These are phyloP conservation scores for Mesocricetus auratus DNA, from an alignment of 2,113 vertebrate species.

Conservation along the genomic window DNA sequence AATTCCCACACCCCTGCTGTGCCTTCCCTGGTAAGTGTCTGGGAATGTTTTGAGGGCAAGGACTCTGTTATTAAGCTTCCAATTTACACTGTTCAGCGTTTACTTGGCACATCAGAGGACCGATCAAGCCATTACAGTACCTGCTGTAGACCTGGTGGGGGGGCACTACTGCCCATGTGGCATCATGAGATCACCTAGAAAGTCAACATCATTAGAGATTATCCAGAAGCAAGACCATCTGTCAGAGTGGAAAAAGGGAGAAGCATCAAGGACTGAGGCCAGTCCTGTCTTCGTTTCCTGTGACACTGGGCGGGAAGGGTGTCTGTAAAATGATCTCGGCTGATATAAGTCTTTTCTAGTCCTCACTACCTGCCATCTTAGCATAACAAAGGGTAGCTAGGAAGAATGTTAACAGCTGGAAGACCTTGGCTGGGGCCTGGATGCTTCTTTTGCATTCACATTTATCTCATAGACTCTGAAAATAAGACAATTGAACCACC, in stretches of 20 bases:
- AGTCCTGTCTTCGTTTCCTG: background rate
- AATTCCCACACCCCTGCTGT: background rate
- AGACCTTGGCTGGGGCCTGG: background rate
- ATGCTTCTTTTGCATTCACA: background rate
- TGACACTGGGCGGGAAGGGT: background rate
- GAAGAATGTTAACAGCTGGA: background rate
- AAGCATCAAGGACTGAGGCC: background rate
- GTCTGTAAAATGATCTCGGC: background rate
- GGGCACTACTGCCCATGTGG: fast-evolving
- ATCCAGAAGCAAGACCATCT: background rate
- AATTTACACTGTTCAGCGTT: background rate
- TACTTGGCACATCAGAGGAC: background rate
- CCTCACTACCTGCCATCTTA: background rate
- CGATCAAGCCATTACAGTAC: background rate
- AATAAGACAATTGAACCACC: background rate
- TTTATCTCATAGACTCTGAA: background rate
- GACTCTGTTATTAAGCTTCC: conserved; percentile 7
- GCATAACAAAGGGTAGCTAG: background rate
- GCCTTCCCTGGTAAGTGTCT: background rate
- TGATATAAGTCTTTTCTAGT: background rate
- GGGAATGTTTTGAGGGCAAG: conserved; percentile 3
- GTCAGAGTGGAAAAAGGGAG: background rate
- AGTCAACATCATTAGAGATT: background rate
- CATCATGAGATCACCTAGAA: too few species aligned
- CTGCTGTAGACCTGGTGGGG: background rate